Evolutionary conservation across 30 jellyfish, hydroid and myxozoan species (phyloP).

Genomic region (Aurelia aurita complex sp. Pacific): DNA sequence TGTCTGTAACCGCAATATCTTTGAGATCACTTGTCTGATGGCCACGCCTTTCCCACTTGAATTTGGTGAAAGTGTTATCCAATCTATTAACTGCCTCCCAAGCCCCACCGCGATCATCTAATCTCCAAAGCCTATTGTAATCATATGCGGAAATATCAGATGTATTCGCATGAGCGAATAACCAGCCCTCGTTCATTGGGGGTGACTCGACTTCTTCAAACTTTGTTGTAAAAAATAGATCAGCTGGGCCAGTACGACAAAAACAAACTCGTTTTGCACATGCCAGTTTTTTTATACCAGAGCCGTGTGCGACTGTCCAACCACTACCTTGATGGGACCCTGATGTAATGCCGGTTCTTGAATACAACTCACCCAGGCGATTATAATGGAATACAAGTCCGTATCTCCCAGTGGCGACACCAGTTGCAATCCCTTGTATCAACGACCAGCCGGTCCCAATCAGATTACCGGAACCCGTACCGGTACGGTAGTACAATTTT

Average conservation of each 20-base stretch:
- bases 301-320: neutral
- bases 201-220: too few species aligned
- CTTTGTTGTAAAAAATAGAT: too few species aligned
- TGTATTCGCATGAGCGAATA: neutral
- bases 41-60: conserved; percentile 31
- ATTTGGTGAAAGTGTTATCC: neutral
- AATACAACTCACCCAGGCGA: neutral
- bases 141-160: conserved; percentile 1
- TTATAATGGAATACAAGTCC: conserved; percentile 29
- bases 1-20: neutral
- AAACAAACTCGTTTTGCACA: too few species aligned
- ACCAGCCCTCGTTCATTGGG: neutral
- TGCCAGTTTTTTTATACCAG: too few species aligned
- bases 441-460: conserved; percentile 9
- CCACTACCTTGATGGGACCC: conserved; percentile 4
- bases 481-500: neutral
- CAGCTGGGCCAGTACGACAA: too few species aligned
- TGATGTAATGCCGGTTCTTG: conserved; percentile 19
- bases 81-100: conserved; percentile 2
- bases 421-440: neutral
- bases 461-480: conserved; percentile 16
- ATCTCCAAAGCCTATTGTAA: neutral
- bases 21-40: neutral
- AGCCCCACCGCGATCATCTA: neutral
- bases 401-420: conserved; percentile 16